Conservation (phyloP, 2,888 invertebrate genomes). For the Meganola albula region DNA sequence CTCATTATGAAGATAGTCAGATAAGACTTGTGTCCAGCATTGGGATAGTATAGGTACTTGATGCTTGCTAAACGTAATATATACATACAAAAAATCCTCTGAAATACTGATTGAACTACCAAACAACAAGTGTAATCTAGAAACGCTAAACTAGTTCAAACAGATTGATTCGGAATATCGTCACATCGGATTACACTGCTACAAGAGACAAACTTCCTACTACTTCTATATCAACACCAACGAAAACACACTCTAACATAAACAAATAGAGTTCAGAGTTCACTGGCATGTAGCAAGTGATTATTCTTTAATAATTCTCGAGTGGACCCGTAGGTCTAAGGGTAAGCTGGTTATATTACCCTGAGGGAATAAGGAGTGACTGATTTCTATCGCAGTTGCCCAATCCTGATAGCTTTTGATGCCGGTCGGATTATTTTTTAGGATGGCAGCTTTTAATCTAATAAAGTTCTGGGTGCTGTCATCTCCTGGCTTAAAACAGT, state of each 20-base stretch:
- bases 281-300: conserved; percentile 10
- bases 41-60: too few species aligned
- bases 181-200: conserved; percentile 28
- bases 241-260: conserved; percentile 13
- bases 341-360: conserved; percentile 43
- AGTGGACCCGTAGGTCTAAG: conserved; percentile 33
- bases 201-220: conserved; percentile 33
- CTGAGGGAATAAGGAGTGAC: conserved; percentile 39
- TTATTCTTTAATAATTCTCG: conserved; percentile 43
- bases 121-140: conserved; percentile 10
- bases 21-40: too few species aligned
- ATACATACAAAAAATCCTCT: too few species aligned
- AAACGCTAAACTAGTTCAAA: conserved; percentile 15
- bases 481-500: neutral
- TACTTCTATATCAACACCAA: conserved; percentile 13
- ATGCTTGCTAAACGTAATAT: too few species aligned
- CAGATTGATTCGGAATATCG: conserved; percentile 27
- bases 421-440: conserved; percentile 25
- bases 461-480: conserved; percentile 9
- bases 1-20: too few species aligned
- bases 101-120: conserved; percentile 3
- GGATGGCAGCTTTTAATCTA: conserved; percentile 18
- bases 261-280: conserved; percentile 16
- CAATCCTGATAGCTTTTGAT: conserved; percentile 34
- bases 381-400: conserved; percentile 38